Conservation (phyloP, 2,888 invertebrate species). For the Drosophila sordidula region DNA sequence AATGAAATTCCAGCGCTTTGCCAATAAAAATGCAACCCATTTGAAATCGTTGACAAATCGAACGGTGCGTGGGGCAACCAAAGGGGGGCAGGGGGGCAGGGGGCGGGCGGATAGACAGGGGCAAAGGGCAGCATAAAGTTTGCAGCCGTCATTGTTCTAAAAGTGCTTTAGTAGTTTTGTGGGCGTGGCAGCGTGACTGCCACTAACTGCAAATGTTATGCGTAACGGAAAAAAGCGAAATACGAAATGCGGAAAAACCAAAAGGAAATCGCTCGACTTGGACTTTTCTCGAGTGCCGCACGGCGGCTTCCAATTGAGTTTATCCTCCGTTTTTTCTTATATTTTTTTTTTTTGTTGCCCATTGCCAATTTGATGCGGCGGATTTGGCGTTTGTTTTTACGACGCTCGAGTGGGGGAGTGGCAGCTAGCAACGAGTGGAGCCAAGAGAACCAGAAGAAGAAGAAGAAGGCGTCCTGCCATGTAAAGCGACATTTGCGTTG, state of each 20-base stretch:
- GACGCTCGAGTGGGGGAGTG: slow-evolving; percentile 45
- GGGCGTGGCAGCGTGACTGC: slow-evolving; percentile 63
- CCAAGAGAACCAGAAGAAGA: not conserved
- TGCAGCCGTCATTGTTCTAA: slow-evolving; percentile 69
- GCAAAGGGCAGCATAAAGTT: slow-evolving; percentile 50
- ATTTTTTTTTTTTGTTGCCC: slow-evolving; percentile 36
- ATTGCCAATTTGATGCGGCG: slow-evolving; percentile 72
- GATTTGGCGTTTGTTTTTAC: slow-evolving; percentile 78
- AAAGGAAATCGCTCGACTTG: slow-evolving; percentile 35
- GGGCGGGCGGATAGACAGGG: not conserved
- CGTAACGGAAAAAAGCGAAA: slow-evolving; percentile 41
- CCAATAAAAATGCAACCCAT: slow-evolving; percentile 76
- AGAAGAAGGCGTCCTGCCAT: slow-evolving; percentile 59
- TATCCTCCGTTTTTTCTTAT: slow-evolving; percentile 23
- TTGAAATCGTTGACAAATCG: slow-evolving; percentile 77
- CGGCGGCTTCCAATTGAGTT: slow-evolving; percentile 65
- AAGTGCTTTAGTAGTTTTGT: slow-evolving; percentile 60
- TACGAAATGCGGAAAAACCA: no score
- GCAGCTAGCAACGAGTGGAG: not conserved
- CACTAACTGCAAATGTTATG: slow-evolving; percentile 67
- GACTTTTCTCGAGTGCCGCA: slow-evolving; percentile 43
- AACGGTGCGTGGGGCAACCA: slow-evolving; percentile 23
- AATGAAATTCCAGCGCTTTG: slow-evolving; percentile 73
- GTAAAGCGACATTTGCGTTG: slow-evolving; percentile 61
- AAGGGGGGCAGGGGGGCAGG: not conserved